Percentiles rank a stretch among this genome's conserved stretches.
Conservation (phyloP, 2,888 invertebrate genomes). For the Athalia cordata region DNA sequence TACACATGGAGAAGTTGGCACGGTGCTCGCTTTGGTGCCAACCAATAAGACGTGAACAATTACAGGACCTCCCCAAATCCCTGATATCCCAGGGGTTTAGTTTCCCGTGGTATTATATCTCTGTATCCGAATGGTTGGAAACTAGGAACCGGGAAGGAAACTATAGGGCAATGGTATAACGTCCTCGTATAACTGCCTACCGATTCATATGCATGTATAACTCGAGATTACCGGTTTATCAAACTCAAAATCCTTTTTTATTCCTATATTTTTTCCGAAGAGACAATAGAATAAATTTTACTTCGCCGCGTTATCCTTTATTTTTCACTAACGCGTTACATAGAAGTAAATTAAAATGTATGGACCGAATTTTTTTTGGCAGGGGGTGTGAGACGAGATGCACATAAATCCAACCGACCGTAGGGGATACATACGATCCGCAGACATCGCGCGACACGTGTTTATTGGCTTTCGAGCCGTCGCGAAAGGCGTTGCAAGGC, state of each 20-base stretch:
- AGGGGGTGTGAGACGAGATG: neutral
- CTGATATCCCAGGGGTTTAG: conserved; percentile 35
- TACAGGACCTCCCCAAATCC: conserved; percentile 21
- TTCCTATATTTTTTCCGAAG: too few species aligned
- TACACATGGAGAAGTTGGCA: too few species aligned
- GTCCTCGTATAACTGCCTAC: neutral
- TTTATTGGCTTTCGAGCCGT: conserved; percentile 33
- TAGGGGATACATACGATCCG: neutral
- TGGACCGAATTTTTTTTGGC: neutral
- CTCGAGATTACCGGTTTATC: neutral
- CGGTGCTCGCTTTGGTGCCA: conserved; percentile 1
- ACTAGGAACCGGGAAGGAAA: neutral
- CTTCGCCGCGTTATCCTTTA: too few species aligned
- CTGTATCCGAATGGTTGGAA: conserved; percentile 13
- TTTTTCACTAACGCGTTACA: too few species aligned
- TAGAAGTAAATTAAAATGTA: too few species aligned
- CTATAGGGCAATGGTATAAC: conserved; percentile 14
- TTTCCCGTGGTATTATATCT: conserved; percentile 12
- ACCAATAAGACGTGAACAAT: conserved; percentile 41
- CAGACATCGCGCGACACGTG: neutral
- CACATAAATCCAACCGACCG: neutral
- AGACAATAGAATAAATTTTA: too few species aligned
- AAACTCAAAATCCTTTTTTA: neutral
- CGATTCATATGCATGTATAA: neutral
- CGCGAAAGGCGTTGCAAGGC: conserved; percentile 10